phyloP scores from a whole-genome alignment of 2,113 vertebrate species.

The Ctenomys sociabilis region DNA sequence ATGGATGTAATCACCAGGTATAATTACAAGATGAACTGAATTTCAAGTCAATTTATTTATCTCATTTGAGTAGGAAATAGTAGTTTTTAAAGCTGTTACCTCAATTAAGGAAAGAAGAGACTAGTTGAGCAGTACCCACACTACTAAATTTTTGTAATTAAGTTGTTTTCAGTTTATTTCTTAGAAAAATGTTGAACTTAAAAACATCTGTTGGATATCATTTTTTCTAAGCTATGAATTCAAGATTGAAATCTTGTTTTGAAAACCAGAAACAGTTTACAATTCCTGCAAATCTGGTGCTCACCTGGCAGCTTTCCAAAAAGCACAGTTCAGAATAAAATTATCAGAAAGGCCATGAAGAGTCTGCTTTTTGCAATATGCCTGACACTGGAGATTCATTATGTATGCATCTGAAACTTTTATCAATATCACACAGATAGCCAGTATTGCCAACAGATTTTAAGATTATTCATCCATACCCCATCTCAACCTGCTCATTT shows the following conservation, averaged over 20 bases:
- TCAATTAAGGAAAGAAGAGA: conserved; percentile 63
- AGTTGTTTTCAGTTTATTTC: conserved; percentile 29
- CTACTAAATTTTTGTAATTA: conserved; percentile 48
- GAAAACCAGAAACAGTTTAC: conserved; percentile 75
- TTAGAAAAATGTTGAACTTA: conserved; percentile 46
- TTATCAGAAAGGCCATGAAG: conserved; percentile 76
- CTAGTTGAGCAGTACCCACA: conserved; percentile 43
- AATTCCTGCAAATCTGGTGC: conserved; percentile 75
- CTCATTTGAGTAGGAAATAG: conserved; percentile 65
- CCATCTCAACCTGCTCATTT: neutral
- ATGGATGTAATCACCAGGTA: conserved; percentile 56
- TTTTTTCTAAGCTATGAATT: conserved; percentile 65
- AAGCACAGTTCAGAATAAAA: conserved; percentile 71
- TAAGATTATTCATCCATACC: conserved; percentile 49
- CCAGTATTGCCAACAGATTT: conserved; percentile 66
- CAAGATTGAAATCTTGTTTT: conserved; percentile 67
- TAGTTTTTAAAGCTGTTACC: conserved; percentile 65
- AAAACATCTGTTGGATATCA: neutral
- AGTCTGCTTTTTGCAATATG: conserved; percentile 69
- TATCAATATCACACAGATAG: conserved; percentile 75
- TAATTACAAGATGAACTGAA: conserved; percentile 65
- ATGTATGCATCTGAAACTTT: conserved; percentile 78
- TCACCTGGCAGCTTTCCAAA: conserved; percentile 76
- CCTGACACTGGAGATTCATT: conserved; percentile 70
- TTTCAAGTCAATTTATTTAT: conserved; percentile 67